A percentile compares a stretch with the other conserved stretches of the same genome.
Evolutionary conservation across 2,113 vertebrate genomes (phyloP).

Genomic region (Ageneiosus marmoratus): DNA sequence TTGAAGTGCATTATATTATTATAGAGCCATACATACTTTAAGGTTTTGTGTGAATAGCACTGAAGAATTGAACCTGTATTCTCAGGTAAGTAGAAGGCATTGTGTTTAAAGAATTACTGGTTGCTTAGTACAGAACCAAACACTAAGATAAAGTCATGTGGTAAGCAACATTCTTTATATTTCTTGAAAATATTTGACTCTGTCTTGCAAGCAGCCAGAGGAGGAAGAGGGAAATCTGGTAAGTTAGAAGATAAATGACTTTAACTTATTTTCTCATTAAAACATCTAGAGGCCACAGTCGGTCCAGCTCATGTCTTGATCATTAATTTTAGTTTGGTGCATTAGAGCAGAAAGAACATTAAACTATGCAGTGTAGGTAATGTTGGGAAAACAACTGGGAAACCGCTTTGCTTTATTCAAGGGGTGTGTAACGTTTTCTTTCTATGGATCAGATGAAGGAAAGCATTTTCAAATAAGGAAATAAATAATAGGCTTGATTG

Average conservation of each 20-base stretch:
- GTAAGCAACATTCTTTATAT: not conserved
- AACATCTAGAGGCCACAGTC: slow-evolving; percentile 7
- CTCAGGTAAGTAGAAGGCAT: not conserved
- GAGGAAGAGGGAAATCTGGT: slow-evolving; percentile 87
- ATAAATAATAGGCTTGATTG: not conserved
- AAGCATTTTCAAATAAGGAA: not conserved
- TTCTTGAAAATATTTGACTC: slow-evolving; percentile 29
- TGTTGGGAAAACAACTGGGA: not conserved
- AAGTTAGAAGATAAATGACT: slow-evolving; percentile 65
- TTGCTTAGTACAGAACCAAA: not conserved
- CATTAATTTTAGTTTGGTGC: not conserved
- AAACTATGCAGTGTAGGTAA: not conserved
- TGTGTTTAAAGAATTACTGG: not conserved
- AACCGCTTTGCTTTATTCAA: not conserved
- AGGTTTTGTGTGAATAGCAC: not conserved
- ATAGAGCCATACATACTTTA: not conserved
- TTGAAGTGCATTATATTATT: not conserved
- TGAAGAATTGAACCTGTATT: not conserved
- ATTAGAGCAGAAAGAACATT: not conserved
- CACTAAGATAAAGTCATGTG: not conserved
- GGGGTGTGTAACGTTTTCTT: not conserved
- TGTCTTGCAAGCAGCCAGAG: slow-evolving; percentile 84
- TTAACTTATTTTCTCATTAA: slow-evolving; percentile 10
- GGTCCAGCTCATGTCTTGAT: not conserved
- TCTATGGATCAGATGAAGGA: not conserved